These are phyloP conservation scores for Drosophila nigritarsus DNA, from an alignment of 2,888 invertebrate genomes.

Conservation along the genomic window DNA sequence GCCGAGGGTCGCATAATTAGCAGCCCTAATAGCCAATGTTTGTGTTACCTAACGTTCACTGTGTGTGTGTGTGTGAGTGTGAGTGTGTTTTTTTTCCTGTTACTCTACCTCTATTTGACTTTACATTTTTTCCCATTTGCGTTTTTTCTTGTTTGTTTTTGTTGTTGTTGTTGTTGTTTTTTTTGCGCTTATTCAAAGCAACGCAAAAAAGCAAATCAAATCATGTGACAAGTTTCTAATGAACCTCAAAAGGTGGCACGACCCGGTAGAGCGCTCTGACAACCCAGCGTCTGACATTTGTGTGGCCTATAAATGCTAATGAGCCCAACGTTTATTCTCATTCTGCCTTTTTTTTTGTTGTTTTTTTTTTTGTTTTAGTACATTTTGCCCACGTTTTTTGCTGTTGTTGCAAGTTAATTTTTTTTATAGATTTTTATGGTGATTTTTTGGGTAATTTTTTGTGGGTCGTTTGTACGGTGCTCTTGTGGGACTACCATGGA, in stretches of 20 bases:
- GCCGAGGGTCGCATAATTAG: constrained; percentile 69
- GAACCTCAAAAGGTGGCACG: constrained; percentile 60
- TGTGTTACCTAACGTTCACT: constrained; percentile 23
- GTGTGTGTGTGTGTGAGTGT: constrained; percentile 1
- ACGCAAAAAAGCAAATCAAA: constrained; percentile 63
- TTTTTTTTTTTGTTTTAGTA: constrained; percentile 16
- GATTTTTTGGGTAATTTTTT: constrained; percentile 73
- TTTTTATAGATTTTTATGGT: constrained; percentile 75
- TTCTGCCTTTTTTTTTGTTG: constrained; percentile 1
- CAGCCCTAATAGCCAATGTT: constrained; percentile 55
- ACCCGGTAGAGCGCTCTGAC: constrained; percentile 21
- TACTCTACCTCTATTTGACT: constrained; percentile 23
- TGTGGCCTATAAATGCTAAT: constrained; percentile 78
- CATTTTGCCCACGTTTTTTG: constrained; percentile 41
- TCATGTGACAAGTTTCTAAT: constrained; percentile 80
- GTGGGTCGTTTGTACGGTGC: constrained; percentile 57
- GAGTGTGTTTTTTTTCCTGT: constrained; percentile 1
- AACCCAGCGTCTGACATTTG: constrained; percentile 55
- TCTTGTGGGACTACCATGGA: constrained; percentile 25
- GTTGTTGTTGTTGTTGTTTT: neutral
- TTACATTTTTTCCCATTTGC: constrained; percentile 31
- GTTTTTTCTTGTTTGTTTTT: constrained; percentile 11
- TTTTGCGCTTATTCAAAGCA: neutral
- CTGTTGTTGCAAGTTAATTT: constrained; percentile 39
- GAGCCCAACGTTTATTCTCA: constrained; percentile 53